Evolutionary conservation across 2,113 vertebrate genomes (phyloP).

Genomic region (Cricetomys ansorgei): DNA sequence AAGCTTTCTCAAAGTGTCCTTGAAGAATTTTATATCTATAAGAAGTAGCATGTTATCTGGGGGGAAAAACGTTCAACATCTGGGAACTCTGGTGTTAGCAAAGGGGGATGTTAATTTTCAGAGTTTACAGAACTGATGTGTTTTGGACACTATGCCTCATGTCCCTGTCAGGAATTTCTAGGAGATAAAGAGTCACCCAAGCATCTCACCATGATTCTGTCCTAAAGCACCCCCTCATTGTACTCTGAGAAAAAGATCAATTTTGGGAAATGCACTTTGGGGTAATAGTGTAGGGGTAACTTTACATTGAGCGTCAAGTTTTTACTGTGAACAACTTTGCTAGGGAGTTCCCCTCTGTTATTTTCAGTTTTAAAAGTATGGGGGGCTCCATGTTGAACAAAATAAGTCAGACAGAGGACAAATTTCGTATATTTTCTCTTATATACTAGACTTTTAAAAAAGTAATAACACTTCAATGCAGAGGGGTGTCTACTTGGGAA

Average conservation of each 20-base stretch:
- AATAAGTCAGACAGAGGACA: background rate
- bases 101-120: background rate
- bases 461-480: background rate
- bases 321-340: background rate
- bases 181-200: background rate
- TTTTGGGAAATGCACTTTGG: background rate
- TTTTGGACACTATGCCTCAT: background rate
- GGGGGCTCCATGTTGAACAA: background rate
- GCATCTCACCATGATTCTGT: background rate
- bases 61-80: background rate
- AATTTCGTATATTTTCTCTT: background rate
- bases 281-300: background rate
- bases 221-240: background rate
- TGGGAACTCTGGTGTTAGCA: background rate
- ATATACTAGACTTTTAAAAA: background rate
- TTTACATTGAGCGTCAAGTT: background rate
- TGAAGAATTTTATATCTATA: background rate
- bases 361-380: background rate
- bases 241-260: background rate
- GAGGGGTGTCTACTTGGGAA: background rate
- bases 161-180: background rate
- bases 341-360: background rate
- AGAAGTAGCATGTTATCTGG: background rate
- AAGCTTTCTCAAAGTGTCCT: background rate
- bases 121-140: background rate